Conservation (phyloP, 2,888 invertebrate species). For the Erebia epiphron region DNA sequence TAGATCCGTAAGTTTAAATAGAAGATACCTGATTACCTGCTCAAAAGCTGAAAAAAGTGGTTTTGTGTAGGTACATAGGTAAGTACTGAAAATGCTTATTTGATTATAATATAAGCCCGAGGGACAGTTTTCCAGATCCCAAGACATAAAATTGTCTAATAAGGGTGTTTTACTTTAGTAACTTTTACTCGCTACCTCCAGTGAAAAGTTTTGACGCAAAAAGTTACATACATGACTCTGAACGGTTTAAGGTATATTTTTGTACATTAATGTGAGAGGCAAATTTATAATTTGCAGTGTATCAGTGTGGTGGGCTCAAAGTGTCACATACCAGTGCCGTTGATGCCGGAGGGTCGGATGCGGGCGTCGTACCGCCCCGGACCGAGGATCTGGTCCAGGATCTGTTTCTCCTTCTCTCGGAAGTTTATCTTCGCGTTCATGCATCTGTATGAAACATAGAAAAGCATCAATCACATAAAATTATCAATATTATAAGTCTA, state of each 20-base stretch:
- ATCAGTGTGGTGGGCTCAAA: not conserved
- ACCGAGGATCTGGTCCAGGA: slow-evolving; percentile 95
- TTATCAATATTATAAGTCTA: too few relatives aligned
- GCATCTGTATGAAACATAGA: slow-evolving; percentile 81
- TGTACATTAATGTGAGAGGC: slow-evolving; percentile 23
- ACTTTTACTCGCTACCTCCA: not conserved
- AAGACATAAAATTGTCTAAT: too few relatives aligned
- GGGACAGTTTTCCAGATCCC: too few relatives aligned
- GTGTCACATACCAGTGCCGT: slow-evolving; percentile 92
- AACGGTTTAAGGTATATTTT: slow-evolving; percentile 6
- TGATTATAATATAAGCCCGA: too few relatives aligned
- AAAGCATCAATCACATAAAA: not conserved
- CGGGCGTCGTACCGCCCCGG: slow-evolving; percentile 95
- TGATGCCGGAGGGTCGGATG: slow-evolving; percentile 95
- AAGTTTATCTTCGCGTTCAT: slow-evolving; percentile 93
- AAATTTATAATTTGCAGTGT: slow-evolving; percentile 33
- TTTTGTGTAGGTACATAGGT: too few relatives aligned
- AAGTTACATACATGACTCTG: not conserved
- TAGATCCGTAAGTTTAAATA: too few relatives aligned
- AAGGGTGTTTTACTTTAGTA: too few relatives aligned
- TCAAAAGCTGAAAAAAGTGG: too few relatives aligned
- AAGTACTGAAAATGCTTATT: too few relatives aligned
- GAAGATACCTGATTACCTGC: too few relatives aligned
- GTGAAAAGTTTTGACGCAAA: not conserved
- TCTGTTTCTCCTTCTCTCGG: slow-evolving; percentile 96